These are phyloP conservation scores for Zaprionus camerounensis DNA, from an alignment of 1,140 invertebrate species.

Conservation along the genomic window DNA sequence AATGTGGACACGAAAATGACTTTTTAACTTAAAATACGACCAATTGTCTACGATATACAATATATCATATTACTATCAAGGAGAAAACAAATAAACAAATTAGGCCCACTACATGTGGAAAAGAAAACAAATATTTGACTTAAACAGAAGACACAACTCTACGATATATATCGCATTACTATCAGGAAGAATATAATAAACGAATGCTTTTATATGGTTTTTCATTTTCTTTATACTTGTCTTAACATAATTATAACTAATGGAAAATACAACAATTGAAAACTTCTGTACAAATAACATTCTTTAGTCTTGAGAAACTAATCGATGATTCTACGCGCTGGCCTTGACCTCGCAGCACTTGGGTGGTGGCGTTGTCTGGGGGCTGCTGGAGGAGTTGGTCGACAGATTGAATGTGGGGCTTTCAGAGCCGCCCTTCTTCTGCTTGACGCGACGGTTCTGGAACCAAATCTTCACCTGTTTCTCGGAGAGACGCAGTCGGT, in stretches of 20 bases:
- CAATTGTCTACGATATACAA: too few relatives aligned
- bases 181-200: not conserved
- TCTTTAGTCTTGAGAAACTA: not conserved
- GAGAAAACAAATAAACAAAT: too few relatives aligned
- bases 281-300: constrained; percentile 49
- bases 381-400: constrained; percentile 64
- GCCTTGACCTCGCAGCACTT: constrained; percentile 54
- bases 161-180: not conserved
- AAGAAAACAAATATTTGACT: not conserved
- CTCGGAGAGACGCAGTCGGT: constrained; percentile 93
- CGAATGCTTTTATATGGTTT: not conserved
- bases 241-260: constrained; percentile 43
- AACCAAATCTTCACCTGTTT: constrained; percentile 98
- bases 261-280: constrained; percentile 20
- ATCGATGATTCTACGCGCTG: constrained; percentile 37
- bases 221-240: not conserved
- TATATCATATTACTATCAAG: too few relatives aligned
- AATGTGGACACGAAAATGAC: too few relatives aligned
- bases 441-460: constrained; percentile 95
- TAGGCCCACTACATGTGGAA: not conserved
- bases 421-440: constrained; percentile 92
- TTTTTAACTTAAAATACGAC: not conserved
- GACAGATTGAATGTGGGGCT: constrained; percentile 78
- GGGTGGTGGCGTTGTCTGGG: constrained; percentile 50
- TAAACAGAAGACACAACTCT: not conserved